Percentiles rank a stretch among this genome's conserved stretches.
Conservation (phyloP, 2,888 invertebrate species). For the Tuta absoluta region DNA sequence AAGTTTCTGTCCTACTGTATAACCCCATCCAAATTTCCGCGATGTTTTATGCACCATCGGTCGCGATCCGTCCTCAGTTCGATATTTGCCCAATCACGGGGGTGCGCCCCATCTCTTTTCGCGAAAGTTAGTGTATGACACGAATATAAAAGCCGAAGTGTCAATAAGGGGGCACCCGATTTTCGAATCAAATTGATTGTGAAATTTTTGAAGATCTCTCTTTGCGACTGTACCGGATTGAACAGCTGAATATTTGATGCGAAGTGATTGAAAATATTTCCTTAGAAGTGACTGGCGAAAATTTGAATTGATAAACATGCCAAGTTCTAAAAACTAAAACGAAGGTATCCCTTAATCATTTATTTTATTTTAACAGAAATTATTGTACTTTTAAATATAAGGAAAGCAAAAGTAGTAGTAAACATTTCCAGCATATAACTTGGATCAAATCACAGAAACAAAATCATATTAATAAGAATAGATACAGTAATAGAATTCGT, state of each 20-base stretch:
- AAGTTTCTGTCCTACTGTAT: constrained; percentile 34
- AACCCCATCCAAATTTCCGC: constrained; percentile 42
- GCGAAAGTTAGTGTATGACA: constrained; percentile 41
- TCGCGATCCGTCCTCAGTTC: constrained; percentile 44
- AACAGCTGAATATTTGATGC: constrained; percentile 6
- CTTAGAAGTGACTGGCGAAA: neutral
- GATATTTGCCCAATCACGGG: constrained; percentile 65
- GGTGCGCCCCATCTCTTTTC: constrained; percentile 38
- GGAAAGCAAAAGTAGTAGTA: no score
- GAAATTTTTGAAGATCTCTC: constrained; percentile 38
- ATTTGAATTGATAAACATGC: neutral
- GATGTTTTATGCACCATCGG: constrained; percentile 72
- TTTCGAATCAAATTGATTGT: constrained; percentile 52
- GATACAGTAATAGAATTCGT: constrained; percentile 27
- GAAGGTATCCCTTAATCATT: no score
- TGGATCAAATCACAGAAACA: neutral
- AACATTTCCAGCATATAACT: no score
- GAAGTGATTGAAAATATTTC: constrained; percentile 17
- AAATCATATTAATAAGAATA: neutral
- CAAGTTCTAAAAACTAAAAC: constrained; percentile 1
- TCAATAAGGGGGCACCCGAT: constrained; percentile 45
- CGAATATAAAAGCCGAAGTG: constrained; percentile 59
- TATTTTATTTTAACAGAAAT: no score
- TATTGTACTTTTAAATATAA: no score
- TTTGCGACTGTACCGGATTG: constrained; percentile 15